Conservation (phyloP, 2,888 invertebrate species). For the Tillus elongatus region DNA sequence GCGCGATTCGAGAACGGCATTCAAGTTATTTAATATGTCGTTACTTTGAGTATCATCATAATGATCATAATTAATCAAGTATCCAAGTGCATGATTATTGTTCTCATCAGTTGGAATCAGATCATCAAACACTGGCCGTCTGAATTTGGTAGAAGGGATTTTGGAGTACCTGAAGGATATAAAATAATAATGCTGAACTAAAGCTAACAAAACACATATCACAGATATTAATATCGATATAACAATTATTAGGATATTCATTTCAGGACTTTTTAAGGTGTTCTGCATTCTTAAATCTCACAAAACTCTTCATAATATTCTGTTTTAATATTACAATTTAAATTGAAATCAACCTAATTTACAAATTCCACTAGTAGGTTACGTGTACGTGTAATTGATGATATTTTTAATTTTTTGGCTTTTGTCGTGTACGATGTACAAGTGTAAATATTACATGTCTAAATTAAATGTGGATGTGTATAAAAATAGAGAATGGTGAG, state of each 20-base stretch:
- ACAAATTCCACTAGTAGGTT: no score
- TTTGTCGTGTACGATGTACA: no score
- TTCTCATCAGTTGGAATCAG: slow-evolving; percentile 33
- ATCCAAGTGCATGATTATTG: slow-evolving; percentile 25
- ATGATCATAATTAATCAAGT: slow-evolving; percentile 23
- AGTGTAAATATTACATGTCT: no score
- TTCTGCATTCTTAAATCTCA: no score
- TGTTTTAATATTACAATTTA: no score
- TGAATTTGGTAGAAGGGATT: slow-evolving; percentile 26
- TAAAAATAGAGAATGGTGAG: no score
- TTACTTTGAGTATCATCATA: slow-evolving; percentile 15
- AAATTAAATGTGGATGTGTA: no score
- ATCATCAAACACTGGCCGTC: slow-evolving; percentile 37
- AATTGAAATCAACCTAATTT: no score
- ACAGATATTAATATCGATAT: slow-evolving; percentile 36
- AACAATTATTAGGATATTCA: slow-evolving; percentile 27
- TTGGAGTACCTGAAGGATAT: slow-evolving; percentile 27
- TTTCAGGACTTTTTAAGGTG: no score
- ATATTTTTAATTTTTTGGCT: no score
- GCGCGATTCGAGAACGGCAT: slow-evolving; percentile 29
- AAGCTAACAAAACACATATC: slow-evolving; percentile 37
- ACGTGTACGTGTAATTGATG: no score
- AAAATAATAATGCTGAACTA: slow-evolving; percentile 37
- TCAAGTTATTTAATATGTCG: slow-evolving; percentile 31
- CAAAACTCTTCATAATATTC: no score